phyloP scores from a whole-genome alignment of 2,888 invertebrate genomes.

The Brenthis hecate region DNA sequence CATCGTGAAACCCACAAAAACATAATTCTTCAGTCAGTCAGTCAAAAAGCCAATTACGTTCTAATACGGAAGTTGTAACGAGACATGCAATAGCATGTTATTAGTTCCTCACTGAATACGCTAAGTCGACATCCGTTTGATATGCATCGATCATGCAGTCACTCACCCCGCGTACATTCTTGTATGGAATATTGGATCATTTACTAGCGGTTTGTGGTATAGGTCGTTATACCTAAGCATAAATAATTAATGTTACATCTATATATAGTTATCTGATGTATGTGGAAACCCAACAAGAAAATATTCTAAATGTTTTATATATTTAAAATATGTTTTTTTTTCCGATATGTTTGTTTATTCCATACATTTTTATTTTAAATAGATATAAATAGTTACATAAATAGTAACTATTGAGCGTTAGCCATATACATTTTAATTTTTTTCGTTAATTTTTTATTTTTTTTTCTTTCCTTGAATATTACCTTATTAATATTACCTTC shows the following conservation, averaged over 20 bases:
- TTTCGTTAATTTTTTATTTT: too few relatives aligned
- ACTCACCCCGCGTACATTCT: neutral
- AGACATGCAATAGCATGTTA: slow-evolving; percentile 9
- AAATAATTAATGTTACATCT: slow-evolving; percentile 10
- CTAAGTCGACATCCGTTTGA: neutral
- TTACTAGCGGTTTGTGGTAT: slow-evolving; percentile 9
- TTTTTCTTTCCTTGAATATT: too few relatives aligned
- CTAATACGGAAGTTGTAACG: slow-evolving; percentile 5
- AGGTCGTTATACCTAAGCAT: neutral
- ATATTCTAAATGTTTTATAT: too few relatives aligned
- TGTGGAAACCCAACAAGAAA: too few relatives aligned
- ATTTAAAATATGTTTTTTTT: too few relatives aligned
- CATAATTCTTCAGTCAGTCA: neutral
- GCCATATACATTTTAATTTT: too few relatives aligned
- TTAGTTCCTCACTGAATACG: neutral
- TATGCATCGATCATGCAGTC: slow-evolving; percentile 16
- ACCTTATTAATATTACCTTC: too few relatives aligned
- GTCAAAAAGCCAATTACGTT: slow-evolving; percentile 3
- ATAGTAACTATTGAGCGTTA: too few relatives aligned
- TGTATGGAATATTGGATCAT: neutral
- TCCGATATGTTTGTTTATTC: too few relatives aligned
- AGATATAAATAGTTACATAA: too few relatives aligned
- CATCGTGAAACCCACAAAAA: neutral
- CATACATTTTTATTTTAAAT: too few relatives aligned
- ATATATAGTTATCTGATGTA: neutral